Evolutionary conservation across 2,888 invertebrate species (phyloP).

Genomic region (Eristalis arbustorum): DNA sequence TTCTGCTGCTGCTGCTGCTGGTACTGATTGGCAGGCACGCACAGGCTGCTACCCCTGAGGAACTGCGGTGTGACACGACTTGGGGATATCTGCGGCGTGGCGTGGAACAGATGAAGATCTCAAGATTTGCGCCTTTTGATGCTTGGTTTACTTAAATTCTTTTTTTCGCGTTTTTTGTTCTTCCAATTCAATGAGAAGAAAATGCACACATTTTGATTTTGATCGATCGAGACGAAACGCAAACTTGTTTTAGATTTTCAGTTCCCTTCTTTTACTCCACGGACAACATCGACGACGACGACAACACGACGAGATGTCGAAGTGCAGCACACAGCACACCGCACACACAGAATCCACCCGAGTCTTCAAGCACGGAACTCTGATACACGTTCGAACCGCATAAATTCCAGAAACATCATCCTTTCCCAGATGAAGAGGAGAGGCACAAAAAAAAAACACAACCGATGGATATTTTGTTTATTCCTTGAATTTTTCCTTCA

Average conservation of each 20-base stretch:
- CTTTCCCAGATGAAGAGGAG: not conserved
- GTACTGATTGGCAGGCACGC: too few relatives aligned
- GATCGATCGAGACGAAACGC: conserved; percentile 23
- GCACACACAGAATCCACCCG: not conserved
- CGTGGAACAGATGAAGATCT: not conserved
- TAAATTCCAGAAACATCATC: not conserved
- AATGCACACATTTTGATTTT: conserved; percentile 14
- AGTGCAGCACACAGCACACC: not conserved
- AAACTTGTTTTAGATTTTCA: not conserved
- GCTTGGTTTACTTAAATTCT: not conserved
- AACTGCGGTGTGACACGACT: not conserved
- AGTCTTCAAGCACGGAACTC: not conserved
- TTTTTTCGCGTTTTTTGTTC: not conserved
- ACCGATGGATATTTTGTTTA: not conserved
- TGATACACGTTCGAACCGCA: not conserved
- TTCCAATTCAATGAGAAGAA: not conserved
- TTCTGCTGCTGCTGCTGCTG: too few relatives aligned
- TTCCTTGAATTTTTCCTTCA: not conserved
- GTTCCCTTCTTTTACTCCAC: not conserved
- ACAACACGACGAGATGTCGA: not conserved
- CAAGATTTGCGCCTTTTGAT: not conserved
- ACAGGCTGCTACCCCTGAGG: not conserved
- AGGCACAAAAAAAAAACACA: not conserved
- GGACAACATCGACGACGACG: not conserved
- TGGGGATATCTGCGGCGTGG: not conserved